A percentile compares a stretch with the other conserved stretches of the same genome.
Evolutionary conservation across 2,113 vertebrate species (phyloP).

Genomic region (Gracilinanus agilis): DNA sequence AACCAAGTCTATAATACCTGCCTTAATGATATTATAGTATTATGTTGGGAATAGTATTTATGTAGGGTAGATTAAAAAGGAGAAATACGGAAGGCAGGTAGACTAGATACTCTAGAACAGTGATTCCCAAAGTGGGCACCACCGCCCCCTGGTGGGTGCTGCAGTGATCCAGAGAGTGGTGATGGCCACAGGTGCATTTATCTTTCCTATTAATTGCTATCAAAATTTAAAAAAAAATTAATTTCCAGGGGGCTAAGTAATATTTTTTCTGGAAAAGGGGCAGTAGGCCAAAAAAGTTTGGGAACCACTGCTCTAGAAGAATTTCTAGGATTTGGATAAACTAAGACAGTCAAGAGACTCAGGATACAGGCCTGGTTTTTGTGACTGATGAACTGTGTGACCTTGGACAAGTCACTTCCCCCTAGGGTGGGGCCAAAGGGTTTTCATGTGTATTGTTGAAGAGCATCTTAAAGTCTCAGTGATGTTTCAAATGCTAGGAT

Average conservation of each 20-base stretch:
- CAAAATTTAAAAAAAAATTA: too few species aligned
- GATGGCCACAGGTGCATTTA: too few species aligned
- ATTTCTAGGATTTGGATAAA: not conserved
- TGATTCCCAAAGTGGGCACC: too few species aligned
- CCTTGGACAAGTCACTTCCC: not conserved
- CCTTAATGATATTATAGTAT: not conserved
- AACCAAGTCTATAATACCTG: not conserved
- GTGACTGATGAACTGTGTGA: not conserved
- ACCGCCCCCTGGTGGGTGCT: too few species aligned
- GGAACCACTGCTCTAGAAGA: not conserved
- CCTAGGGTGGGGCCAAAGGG: not conserved
- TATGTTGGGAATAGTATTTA: not conserved
- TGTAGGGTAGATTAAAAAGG: not conserved
- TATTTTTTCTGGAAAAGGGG: too few species aligned
- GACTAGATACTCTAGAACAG: not conserved
- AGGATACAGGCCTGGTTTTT: not conserved
- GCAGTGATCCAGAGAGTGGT: too few species aligned
- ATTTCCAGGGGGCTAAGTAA: too few species aligned
- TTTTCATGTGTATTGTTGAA: not conserved
- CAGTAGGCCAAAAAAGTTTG: too few species aligned
- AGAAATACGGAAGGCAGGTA: not conserved
- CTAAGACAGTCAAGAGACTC: not conserved
- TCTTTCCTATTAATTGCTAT: too few species aligned
- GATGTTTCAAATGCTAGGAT: not conserved
- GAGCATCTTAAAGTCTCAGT: not conserved